phyloP scores from a whole-genome alignment of 2,797 vertebrate genomes.

The Clarias platycephalus region DNA sequence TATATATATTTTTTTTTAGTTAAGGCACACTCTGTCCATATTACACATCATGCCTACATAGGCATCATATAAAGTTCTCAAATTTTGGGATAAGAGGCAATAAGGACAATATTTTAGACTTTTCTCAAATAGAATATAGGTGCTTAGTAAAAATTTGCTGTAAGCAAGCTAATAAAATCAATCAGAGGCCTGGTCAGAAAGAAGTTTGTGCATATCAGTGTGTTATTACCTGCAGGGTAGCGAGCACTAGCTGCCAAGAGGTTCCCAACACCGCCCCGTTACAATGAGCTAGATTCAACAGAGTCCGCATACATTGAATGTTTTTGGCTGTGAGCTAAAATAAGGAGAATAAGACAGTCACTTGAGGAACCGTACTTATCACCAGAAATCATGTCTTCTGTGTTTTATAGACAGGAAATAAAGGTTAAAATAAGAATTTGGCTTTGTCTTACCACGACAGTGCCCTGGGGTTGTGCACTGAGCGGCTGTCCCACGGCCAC shows the following conservation, averaged over 20 bases:
- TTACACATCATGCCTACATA: background rate
- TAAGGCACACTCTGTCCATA: background rate
- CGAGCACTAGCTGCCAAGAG: conserved; percentile 97
- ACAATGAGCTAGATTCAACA: conserved; percentile 95
- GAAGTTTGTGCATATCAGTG: background rate
- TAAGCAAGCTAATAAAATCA: background rate
- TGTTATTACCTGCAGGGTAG: conserved; percentile 89
- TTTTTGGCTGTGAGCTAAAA: conserved; percentile 95
- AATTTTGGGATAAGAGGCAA: background rate
- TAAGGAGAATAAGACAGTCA: background rate
- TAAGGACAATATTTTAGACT: background rate
- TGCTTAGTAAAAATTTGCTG: background rate
- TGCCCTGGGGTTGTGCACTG: conserved; percentile 93
- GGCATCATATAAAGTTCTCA: background rate
- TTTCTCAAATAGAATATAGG: background rate
- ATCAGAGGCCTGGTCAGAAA: background rate
- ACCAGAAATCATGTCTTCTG: background rate
- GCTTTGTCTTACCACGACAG: conserved; percentile 88
- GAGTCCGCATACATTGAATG: conserved; percentile 97
- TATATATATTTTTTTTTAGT: background rate
- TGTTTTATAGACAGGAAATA: background rate
- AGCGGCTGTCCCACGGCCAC: conserved; percentile 96
- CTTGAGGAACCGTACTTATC: background rate
- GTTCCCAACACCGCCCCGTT: conserved; percentile 94
- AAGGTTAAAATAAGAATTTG: background rate